Evolutionary conservation across 2,113 vertebrate genomes (phyloP).

Genomic region (Coryphaenoides rupestris): DNA sequence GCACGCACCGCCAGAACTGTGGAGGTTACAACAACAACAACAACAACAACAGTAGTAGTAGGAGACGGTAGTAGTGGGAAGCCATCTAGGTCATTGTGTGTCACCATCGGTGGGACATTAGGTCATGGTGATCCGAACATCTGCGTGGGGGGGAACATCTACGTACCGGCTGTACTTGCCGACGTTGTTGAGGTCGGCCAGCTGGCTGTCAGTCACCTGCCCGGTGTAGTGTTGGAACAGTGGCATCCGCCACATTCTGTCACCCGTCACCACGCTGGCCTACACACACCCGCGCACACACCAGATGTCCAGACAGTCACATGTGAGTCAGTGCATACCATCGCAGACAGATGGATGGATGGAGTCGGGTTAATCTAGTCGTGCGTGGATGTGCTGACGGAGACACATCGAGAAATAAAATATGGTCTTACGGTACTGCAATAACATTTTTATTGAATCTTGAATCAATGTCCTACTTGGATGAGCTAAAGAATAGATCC

Average conservation of each 20-base stretch:
- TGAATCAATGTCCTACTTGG: no score
- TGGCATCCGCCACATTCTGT: constrained; percentile 97
- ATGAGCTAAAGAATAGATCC: no score
- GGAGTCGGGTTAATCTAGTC: no score
- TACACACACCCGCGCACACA: constrained; percentile 49
- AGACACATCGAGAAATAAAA: no score
- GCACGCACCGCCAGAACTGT: constrained; percentile 89
- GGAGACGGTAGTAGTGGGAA: background rate
- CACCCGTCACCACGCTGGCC: constrained; percentile 91
- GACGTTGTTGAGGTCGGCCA: constrained; percentile 95
- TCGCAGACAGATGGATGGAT: no score
- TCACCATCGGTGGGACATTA: background rate
- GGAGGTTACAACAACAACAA: background rate
- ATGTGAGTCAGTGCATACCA: background rate
- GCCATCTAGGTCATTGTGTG: no score
- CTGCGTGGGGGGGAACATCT: no score
- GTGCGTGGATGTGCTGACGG: no score
- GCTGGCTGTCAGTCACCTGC: constrained; percentile 86
- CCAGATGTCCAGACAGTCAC: background rate
- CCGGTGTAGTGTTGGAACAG: constrained; percentile 93
- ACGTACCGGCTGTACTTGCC: constrained; percentile 89
- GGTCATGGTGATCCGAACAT: background rate
- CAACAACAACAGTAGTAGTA: background rate
- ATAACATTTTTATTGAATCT: no score
- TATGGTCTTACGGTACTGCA: no score